Evolutionary conservation across 92 coral and sea anemone genomes (phyloP).

Genomic region (Nematostella vectensis): DNA sequence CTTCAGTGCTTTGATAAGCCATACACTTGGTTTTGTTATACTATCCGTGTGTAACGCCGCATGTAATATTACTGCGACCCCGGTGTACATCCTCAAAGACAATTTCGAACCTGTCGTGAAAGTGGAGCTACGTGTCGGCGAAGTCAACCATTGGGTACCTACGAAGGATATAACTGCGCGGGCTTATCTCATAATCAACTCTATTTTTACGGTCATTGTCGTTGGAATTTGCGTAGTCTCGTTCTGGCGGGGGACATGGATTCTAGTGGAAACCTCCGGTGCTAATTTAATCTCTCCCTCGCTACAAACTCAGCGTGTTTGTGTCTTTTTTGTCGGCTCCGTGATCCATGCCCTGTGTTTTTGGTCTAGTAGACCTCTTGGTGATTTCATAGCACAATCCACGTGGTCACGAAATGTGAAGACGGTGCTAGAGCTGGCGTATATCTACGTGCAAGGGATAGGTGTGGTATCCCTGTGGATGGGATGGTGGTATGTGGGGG

Average conservation of each 20-base stretch:
- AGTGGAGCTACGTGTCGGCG: neutral
- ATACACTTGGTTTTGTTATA: slow-evolving; percentile 11
- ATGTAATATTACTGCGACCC: slow-evolving; percentile 3
- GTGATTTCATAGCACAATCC: neutral
- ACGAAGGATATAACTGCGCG: neutral
- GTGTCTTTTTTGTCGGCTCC: slow-evolving; percentile 3
- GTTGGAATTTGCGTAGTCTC: slow-evolving; percentile 32
- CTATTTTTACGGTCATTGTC: slow-evolving; percentile 39
- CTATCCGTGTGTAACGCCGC: slow-evolving; percentile 9
- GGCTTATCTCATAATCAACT: slow-evolving; percentile 1
- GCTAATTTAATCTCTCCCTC: neutral
- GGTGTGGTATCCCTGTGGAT: slow-evolving; percentile 39
- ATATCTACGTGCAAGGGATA: slow-evolving; percentile 41
- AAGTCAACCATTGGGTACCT: neutral
- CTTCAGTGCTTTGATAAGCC: slow-evolving; percentile 11
- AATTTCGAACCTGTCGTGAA: neutral
- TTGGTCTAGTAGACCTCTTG: slow-evolving; percentile 5
- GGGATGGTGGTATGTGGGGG: slow-evolving; percentile 47
- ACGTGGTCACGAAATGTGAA: slow-evolving; percentile 5
- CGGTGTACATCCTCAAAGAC: slow-evolving; percentile 17
- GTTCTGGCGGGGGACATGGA: slow-evolving; percentile 82
- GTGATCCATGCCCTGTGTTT: slow-evolving; percentile 4
- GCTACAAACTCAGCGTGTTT: neutral
- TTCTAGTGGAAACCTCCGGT: slow-evolving; percentile 4
- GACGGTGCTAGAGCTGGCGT: slow-evolving; percentile 24